Evolutionary conservation across 2,797 vertebrate species (phyloP).

Genomic region (Lagothrix lagotricha): DNA sequence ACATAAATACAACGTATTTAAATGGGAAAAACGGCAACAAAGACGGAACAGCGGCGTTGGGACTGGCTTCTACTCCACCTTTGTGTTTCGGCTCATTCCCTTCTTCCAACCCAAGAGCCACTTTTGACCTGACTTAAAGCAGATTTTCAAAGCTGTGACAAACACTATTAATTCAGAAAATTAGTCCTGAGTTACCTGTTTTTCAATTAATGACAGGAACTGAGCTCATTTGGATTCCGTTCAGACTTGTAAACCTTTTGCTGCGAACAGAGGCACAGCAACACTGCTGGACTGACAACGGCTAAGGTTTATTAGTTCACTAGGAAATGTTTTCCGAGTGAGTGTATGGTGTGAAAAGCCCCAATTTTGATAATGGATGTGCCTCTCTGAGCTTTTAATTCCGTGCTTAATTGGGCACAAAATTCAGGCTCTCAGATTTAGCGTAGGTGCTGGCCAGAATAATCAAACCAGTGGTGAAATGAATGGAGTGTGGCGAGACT

Average conservation of each 20-base stretch:
- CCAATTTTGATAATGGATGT: constrained; percentile 73
- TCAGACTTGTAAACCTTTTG: constrained; percentile 41
- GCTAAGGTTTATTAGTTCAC: constrained; percentile 36
- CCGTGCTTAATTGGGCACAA: constrained; percentile 73
- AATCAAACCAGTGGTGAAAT: neutral
- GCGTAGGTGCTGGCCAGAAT: constrained; percentile 50
- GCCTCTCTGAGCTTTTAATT: constrained; percentile 75
- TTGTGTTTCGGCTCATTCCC: neutral
- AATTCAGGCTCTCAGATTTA: constrained; percentile 64
- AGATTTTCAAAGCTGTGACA: constrained; percentile 61
- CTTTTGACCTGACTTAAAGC: constrained; percentile 52
- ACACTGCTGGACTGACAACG: constrained; percentile 44
- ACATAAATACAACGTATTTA: neutral
- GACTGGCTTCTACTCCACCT: neutral
- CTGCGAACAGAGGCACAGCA: neutral
- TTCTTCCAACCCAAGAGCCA: neutral
- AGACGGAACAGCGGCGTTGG: neutral
- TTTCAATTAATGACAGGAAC: constrained; percentile 58
- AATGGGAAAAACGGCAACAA: neutral
- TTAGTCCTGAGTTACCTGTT: constrained; percentile 56
- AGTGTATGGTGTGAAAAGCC: constrained; percentile 67
- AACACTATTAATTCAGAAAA: constrained; percentile 65
- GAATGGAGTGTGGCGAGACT: neutral
- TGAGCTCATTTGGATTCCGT: constrained; percentile 67
- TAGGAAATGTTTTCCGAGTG: constrained; percentile 61